Evolutionary conservation across 1,140 invertebrate genomes (phyloP), one percentile per base, ranked within the genome.

Genomic region (Halictus rubicundus): DNA sequence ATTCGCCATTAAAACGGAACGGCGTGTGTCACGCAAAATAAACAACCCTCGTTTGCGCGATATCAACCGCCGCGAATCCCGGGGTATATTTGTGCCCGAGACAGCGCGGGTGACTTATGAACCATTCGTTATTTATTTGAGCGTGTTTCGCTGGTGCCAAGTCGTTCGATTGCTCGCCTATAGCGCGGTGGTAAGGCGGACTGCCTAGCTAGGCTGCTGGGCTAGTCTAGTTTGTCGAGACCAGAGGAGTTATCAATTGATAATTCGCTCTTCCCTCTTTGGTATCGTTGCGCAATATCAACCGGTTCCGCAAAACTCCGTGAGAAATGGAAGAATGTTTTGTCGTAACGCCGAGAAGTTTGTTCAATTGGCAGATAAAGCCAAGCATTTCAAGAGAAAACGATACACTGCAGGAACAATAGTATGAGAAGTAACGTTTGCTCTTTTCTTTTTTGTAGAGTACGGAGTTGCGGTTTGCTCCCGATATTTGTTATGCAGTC

Each of bases 111-210:
- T 46, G 46, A 74, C 68, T 75, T 68, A 59, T 19, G 54, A 54
- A 61, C 42, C 6, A 65, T 76, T 69, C 12, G 9, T 84, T 85
- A 81, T 84, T 85, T 74, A 78, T 78, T 81, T 81, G 68, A 70
- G 5, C 19, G 19, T 57, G n/a, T n/a, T 8, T 57, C n/a, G n/a
- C 46, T 52, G 46, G 27, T 14, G 83, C 25, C 68, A 52, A 69
- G 73, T 71, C 78, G 78, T 42, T 84, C 84, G 82, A 85, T 84
- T 49, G 64, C 19, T 77, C 19, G 75, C 64, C 63, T 46, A 78
- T 61, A 74, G 60, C 66, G 25, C 23, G 42, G 27, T 25, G 54
- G 81, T 76, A 76, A 86, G 71, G 71, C 75, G 64, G 68, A 32
- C 32, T 32, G 71, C 68, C 69, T n/a, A n/a, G n/a, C n/a, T n/a